Evolutionary conservation across 2,113 vertebrate genomes (phyloP).

Genomic region (Turnix velox): DNA sequence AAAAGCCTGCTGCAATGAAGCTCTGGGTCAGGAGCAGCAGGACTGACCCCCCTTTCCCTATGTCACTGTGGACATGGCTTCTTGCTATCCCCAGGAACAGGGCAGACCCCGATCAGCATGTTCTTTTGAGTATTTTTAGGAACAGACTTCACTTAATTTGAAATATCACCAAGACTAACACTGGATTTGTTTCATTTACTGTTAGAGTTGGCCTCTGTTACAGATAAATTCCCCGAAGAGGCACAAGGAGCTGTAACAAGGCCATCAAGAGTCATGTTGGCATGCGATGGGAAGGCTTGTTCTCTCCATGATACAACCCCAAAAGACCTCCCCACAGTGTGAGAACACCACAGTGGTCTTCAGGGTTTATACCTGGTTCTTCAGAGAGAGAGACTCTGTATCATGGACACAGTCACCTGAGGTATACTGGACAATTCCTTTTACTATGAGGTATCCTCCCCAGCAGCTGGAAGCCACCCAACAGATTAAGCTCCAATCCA

Average conservation of each 20-base stretch:
- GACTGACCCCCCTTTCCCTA: background rate
- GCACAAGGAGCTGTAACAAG: background rate
- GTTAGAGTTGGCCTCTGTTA: background rate
- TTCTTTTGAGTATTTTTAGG: background rate
- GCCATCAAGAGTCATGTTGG: background rate
- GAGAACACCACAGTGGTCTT: background rate
- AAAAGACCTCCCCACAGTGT: background rate
- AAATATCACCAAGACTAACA: background rate
- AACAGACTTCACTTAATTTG: background rate
- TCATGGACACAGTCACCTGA: background rate
- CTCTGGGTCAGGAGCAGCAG: background rate
- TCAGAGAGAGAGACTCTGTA: too few relatives aligned
- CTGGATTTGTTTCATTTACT: background rate
- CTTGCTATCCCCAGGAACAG: background rate
- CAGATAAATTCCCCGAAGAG: background rate
- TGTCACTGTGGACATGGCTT: background rate
- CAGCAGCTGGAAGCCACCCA: background rate
- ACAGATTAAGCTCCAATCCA: background rate
- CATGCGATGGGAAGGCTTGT: background rate
- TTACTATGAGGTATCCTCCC: rapidly evolving
- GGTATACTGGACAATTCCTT: background rate
- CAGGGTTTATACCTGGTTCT: background rate
- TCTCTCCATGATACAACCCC: background rate
- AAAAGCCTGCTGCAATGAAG: background rate
- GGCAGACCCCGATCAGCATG: background rate